Evolutionary conservation across 2,113 vertebrate species (phyloP).

Genomic region (Loxodonta africana): DNA sequence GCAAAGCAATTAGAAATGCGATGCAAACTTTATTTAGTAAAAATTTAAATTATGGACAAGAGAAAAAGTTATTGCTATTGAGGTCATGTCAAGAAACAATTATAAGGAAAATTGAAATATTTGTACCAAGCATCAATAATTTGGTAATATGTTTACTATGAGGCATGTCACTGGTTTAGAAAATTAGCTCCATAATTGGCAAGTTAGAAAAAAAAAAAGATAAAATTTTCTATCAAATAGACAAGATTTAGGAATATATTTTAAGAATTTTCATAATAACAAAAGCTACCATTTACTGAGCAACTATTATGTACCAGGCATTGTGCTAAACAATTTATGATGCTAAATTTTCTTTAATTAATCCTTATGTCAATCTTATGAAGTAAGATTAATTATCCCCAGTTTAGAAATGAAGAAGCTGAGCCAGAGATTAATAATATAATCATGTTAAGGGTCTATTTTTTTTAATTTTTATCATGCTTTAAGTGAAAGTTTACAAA

Average conservation of each 20-base stretch:
- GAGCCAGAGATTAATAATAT: background rate
- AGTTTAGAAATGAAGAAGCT: conserved; percentile 11
- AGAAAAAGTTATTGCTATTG: conserved; percentile 51
- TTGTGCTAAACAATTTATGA: background rate
- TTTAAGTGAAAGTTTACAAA: too few relatives aligned
- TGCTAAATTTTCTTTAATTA: conserved; percentile 26
- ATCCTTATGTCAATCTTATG: background rate
- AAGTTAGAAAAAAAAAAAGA: background rate
- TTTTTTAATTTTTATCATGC: background rate
- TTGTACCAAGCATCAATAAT: conserved; percentile 40
- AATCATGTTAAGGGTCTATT: background rate
- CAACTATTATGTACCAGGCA: background rate
- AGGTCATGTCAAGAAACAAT: conserved; percentile 40
- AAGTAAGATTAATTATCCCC: background rate
- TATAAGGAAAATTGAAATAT: conserved; percentile 28
- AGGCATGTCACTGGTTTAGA: background rate
- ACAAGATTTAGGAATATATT: conserved; percentile 4
- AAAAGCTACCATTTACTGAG: background rate
- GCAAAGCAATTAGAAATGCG: conserved; percentile 49
- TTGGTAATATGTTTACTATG: conserved; percentile 17
- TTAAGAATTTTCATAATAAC: conserved; percentile 24
- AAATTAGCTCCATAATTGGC: background rate
- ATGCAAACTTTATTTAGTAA: conserved; percentile 40
- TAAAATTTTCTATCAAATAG: background rate
- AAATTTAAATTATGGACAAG: conserved; percentile 35